Evolutionary conservation across 1,140 invertebrate species (phyloP).

Genomic region (Orchestia grillus): DNA sequence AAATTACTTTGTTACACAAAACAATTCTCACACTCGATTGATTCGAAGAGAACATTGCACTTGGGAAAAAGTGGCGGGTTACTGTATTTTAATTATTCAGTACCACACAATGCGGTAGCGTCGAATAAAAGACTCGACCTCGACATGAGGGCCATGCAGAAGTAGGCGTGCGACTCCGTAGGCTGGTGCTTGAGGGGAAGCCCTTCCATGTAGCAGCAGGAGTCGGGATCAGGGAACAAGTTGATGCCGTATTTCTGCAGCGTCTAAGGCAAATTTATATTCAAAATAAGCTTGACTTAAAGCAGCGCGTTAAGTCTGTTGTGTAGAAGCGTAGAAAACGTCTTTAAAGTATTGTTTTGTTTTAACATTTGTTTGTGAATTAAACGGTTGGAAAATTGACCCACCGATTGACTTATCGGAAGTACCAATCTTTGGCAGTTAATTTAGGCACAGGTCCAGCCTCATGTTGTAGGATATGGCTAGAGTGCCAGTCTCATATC

Average conservation of each 20-base stretch:
- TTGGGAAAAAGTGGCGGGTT: not conserved
- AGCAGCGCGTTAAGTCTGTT: not conserved
- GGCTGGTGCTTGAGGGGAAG: conserved; percentile 81
- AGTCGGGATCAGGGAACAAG: conserved; percentile 90
- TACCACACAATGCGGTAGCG: not conserved
- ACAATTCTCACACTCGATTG: no score
- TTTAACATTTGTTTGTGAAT: no score
- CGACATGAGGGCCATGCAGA: conserved; percentile 83
- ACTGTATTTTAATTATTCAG: not conserved
- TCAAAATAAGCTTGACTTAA: not conserved
- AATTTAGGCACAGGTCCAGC: no score
- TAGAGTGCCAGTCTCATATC: no score
- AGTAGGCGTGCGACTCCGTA: conserved; percentile 84
- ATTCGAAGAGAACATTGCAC: no score
- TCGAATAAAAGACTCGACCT: conserved; percentile 72
- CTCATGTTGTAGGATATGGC: no score
- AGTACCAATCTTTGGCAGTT: no score
- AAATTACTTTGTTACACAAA: no score
- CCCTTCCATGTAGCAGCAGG: conserved; percentile 84
- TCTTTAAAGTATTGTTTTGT: no score
- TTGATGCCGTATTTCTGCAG: conserved; percentile 84
- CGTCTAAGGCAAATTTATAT: conserved; percentile 73
- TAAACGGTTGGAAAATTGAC: no score
- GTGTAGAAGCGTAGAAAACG: no score
- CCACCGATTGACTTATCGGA: no score